phyloP scores from a whole-genome alignment of 2,888 invertebrate species.

The Hirtodrosophila confusa region DNA sequence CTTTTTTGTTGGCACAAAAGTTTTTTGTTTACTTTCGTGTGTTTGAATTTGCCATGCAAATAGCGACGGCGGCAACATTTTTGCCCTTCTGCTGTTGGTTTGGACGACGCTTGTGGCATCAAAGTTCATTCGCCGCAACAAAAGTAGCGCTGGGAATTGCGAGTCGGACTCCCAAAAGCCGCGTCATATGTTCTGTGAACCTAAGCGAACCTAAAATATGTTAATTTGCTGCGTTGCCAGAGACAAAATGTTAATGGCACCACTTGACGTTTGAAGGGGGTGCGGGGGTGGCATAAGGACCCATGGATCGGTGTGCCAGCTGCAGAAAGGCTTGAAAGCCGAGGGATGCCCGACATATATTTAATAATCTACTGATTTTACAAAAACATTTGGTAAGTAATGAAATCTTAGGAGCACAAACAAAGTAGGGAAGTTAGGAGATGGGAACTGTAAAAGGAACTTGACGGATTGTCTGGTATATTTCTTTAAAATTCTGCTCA shows the following conservation, averaged over 20 bases:
- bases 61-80: constrained; percentile 58
- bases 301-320: constrained; percentile 9
- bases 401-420: no score
- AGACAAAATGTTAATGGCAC: constrained; percentile 50
- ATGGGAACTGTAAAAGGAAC: no score
- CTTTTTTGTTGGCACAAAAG: constrained; percentile 66
- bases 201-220: constrained; percentile 50
- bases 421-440: no score
- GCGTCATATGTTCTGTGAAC: constrained; percentile 48
- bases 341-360: no score
- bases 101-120: constrained; percentile 29
- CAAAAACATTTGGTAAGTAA: no score
- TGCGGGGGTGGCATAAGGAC: constrained; percentile 2
- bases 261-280: constrained; percentile 25
- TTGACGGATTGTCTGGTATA: no score
- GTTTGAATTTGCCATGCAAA: constrained; percentile 76
- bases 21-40: constrained; percentile 72
- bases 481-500: no score
- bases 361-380: no score
- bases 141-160: constrained; percentile 37
- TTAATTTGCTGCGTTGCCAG: constrained; percentile 47
- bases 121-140: constrained; percentile 41
- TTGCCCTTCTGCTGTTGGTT: constrained; percentile 27
- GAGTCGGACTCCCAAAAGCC: constrained; percentile 18
- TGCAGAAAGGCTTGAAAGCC: no score